Percentiles rank a stretch among this genome's conserved stretches.
Evolutionary conservation across 2,888 invertebrate genomes (phyloP).

Genomic region (Glaucopsyche alexis): DNA sequence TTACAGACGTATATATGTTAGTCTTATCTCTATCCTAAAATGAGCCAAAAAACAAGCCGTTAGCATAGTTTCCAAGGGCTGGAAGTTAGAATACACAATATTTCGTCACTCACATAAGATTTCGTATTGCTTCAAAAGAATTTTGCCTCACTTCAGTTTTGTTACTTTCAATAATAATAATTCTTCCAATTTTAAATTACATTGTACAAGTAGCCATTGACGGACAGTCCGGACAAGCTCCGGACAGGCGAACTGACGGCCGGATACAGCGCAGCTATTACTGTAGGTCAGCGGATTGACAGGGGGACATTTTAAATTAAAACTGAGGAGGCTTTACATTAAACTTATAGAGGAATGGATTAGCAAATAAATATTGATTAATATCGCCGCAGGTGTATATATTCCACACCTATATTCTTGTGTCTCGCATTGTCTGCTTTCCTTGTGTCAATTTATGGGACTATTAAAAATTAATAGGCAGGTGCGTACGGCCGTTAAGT

Average conservation of each 20-base stretch:
- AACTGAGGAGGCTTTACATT: constrained; percentile 9
- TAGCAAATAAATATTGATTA: constrained; percentile 16
- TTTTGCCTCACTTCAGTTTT: background rate
- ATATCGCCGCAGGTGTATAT: background rate
- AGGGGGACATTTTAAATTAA: constrained; percentile 1
- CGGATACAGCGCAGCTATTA: background rate
- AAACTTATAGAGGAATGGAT: background rate
- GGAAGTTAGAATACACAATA: no score
- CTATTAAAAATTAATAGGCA: constrained; percentile 14
- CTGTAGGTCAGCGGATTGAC: background rate
- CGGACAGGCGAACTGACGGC: constrained; percentile 2
- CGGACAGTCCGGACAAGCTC: background rate
- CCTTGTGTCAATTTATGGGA: background rate
- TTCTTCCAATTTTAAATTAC: background rate
- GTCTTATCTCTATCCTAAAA: no score
- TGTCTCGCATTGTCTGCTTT: background rate
- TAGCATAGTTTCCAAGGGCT: no score
- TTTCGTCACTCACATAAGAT: no score
- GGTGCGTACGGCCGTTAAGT: background rate
- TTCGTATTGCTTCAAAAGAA: no score
- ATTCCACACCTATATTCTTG: background rate
- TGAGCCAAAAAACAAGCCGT: no score
- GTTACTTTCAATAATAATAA: background rate
- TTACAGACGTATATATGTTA: no score
- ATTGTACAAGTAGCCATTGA: constrained; percentile 7